Percentiles rank a stretch among this genome's conserved stretches.
These are phyloP conservation scores for Parnassius mnemosyne DNA, from an alignment of 2,888 invertebrate species.

Conservation along the genomic window DNA sequence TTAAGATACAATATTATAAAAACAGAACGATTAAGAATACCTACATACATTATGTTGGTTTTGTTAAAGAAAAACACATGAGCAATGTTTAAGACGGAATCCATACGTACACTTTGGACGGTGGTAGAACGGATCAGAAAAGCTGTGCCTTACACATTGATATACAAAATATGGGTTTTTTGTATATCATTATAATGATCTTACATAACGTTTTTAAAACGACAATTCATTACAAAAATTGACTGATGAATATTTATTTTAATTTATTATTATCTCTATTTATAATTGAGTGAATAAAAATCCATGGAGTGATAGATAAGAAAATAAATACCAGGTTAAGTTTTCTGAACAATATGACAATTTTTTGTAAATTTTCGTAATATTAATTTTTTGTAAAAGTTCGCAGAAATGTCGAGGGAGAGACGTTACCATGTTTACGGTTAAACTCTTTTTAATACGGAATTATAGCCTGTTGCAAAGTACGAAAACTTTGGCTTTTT, in stretches of 20 bases:
- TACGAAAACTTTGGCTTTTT: no score
- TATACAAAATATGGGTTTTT: no score
- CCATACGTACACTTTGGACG: slow-evolving; percentile 38
- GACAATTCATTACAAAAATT: background rate
- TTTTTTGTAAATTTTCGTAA: background rate
- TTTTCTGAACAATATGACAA: background rate
- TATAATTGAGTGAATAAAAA: no score
- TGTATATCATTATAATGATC: no score
- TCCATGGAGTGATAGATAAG: no score
- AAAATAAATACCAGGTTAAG: background rate
- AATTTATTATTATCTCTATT: background rate
- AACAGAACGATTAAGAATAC: slow-evolving; percentile 9
- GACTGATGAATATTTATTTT: background rate
- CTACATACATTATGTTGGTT: background rate
- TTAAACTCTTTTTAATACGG: no score
- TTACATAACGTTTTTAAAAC: background rate
- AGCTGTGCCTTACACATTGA: slow-evolving; percentile 26
- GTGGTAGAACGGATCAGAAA: slow-evolving; percentile 28
- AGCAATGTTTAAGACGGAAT: slow-evolving; percentile 59
- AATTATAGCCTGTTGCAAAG: no score
- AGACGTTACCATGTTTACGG: no score
- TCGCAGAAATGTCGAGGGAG: no score
- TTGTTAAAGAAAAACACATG: slow-evolving; percentile 30
- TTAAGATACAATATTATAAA: no score
- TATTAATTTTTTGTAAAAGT: background rate